Evolutionary conservation across 2,888 invertebrate genomes (phyloP).

Genomic region (Erebia aethiops): DNA sequence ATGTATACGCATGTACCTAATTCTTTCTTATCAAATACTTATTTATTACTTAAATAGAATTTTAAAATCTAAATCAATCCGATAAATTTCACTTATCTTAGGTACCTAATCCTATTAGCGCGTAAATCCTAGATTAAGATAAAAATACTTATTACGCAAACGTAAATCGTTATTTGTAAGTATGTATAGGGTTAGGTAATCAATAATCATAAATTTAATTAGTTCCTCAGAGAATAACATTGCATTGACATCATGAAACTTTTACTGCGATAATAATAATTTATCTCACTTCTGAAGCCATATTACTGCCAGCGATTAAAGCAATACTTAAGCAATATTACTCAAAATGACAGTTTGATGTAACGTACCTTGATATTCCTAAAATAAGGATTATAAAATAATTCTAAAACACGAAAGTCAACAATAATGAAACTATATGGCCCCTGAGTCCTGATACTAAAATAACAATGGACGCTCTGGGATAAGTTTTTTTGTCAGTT

Average conservation of each 20-base stretch:
- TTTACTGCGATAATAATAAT: neutral
- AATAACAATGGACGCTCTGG: no score
- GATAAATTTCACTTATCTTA: neutral
- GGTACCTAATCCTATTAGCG: slow-evolving; percentile 5
- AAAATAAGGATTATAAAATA: no score
- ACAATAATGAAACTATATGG: no score
- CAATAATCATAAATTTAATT: neutral
- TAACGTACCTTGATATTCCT: no score
- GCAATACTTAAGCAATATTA: no score
- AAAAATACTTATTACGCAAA: neutral
- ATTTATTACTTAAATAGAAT: neutral
- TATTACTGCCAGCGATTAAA: no score
- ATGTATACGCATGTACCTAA: neutral
- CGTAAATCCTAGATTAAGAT: slow-evolving; percentile 10
- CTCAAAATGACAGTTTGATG: no score
- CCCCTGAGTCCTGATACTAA: no score
- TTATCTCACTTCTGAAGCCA: neutral
- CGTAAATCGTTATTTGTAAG: neutral
- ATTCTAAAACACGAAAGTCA: no score
- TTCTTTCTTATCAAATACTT: neutral
- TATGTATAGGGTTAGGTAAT: neutral
- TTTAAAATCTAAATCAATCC: neutral
- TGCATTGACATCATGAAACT: neutral
- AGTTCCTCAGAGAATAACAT: neutral
- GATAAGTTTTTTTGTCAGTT: no score